Conservation (phyloP, 2,888 invertebrate genomes). For the Agriopis aurantiaria region DNA sequence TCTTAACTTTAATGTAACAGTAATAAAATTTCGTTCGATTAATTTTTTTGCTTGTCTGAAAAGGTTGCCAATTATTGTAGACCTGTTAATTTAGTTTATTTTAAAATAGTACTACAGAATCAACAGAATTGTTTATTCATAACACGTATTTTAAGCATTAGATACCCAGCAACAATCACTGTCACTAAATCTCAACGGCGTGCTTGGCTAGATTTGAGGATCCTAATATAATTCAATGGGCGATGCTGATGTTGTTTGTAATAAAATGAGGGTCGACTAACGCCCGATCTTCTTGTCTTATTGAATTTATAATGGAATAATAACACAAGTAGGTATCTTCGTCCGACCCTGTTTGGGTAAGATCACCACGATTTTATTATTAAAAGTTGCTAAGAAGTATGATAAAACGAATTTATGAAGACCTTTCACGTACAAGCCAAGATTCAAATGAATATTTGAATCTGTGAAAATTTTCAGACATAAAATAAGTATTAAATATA, state of each 20-base stretch:
- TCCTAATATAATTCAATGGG: constrained; percentile 19
- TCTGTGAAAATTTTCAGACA: not conserved
- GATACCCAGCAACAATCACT: not conserved
- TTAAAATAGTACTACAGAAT: not conserved
- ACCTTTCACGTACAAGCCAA: not conserved
- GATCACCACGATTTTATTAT: constrained; percentile 8
- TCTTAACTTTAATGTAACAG: no score
- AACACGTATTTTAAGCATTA: constrained; percentile 1
- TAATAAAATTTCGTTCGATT: no score
- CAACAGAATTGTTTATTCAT: not conserved
- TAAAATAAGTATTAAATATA: no score
- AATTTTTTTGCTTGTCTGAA: no score
- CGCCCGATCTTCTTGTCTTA: constrained; percentile 23
- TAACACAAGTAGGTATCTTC: constrained; percentile 17
- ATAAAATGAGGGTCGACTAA: constrained; percentile 23
- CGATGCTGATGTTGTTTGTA: constrained; percentile 27
- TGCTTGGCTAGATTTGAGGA: constrained; percentile 16
- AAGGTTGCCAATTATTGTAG: no score
- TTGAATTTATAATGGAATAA: constrained; percentile 27
- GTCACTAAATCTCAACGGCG: constrained; percentile 11
- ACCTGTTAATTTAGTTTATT: not conserved
- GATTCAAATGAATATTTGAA: not conserved
- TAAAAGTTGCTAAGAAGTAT: constrained; percentile 25
- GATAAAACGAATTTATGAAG: constrained; percentile 11
- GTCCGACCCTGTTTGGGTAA: constrained; percentile 11